Evolutionary conservation across 2,113 vertebrate species (phyloP), one percentile per base, ranked within the genome.

Genomic region (Tragelaphus buxtoni): DNA sequence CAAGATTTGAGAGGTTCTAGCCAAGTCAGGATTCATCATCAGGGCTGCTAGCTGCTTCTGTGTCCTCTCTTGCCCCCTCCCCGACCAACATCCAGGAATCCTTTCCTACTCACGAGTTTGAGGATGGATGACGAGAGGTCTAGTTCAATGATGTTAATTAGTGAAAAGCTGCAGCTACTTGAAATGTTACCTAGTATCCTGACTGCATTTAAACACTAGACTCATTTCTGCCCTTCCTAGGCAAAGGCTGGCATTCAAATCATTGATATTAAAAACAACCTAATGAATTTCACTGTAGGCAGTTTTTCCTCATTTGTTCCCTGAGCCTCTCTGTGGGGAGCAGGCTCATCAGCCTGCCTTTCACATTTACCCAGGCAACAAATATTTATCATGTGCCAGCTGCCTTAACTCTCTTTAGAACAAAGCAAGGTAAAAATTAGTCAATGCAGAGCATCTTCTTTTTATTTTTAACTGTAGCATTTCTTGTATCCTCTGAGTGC

Each of bases 251-350:
- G 74, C 88, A 39, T 80, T 91, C 32, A 89, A 82, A 39, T 93
- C 28, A 82, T 8, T 93, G 79, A 89, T 96, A 89, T 96, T 74
- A 85, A 93, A 91, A 91, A 85, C 47, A 94, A 76, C 65, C 26
- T 69, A 80, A 93, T 87, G 88, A 90, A 93, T 96, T 96, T 93
- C 28, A 89, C 49, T 56, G 7, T 45, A 82, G 61, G 82, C 32
- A 72, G 0, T 82, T 88, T 94, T 65, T 13, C 65, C 69, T 96
- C 82, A 81, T 77, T 86, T 96, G 90, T 16, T 69, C 84, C 28
- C 79, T 60, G 49, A 91, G 42, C 5, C 35, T 93, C 32, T 96
- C 60, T 58, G 65, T 90, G 65, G 91, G 89, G 60, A 51, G 90
- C 69, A 93, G 65, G 26, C 51, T 84, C 76, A 74, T 51, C 26